A percentile compares a stretch with the other conserved stretches of the same genome.
These are phyloP conservation scores for Leptinotarsa tumamoca DNA, from an alignment of 2,888 invertebrate genomes.

Conservation along the genomic window DNA sequence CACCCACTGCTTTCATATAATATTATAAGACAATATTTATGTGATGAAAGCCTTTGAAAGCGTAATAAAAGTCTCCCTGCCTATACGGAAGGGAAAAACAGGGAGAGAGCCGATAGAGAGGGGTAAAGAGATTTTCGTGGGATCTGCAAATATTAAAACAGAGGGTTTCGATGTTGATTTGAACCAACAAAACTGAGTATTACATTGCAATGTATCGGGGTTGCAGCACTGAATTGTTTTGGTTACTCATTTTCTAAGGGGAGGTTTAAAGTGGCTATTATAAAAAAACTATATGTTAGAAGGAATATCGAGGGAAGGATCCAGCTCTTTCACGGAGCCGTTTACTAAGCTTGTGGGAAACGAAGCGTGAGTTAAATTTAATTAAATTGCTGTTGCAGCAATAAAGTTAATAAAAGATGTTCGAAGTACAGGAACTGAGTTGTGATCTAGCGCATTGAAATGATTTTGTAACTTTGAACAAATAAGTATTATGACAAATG, in stretches of 20 bases:
- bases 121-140: conserved; percentile 19
- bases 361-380: not conserved
- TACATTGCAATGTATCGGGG: conserved; percentile 23
- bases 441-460: too few relatives aligned
- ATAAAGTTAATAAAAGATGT: not conserved
- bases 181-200: conserved; percentile 26
- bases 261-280: conserved; percentile 5
- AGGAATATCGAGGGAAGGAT: not conserved
- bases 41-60: conserved; percentile 59
- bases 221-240: conserved; percentile 7
- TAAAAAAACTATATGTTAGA: not conserved
- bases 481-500: too few relatives aligned
- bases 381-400: not conserved
- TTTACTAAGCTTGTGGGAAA: not conserved
- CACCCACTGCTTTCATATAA: conserved; percentile 51
- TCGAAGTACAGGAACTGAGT: too few relatives aligned
- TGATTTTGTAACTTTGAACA: too few relatives aligned
- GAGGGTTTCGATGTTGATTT: conserved; percentile 24
- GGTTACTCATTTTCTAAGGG: conserved; percentile 11
- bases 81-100: not conserved
- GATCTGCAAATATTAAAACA: conserved; percentile 34
- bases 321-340: not conserved
- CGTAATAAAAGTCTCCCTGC: conserved; percentile 56
- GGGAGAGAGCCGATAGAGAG: not conserved
- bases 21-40: conserved; percentile 62